Conservation (phyloP, 35 echinoderm and acorn worm species). For the Hemicentrotus pulcherrimus region DNA sequence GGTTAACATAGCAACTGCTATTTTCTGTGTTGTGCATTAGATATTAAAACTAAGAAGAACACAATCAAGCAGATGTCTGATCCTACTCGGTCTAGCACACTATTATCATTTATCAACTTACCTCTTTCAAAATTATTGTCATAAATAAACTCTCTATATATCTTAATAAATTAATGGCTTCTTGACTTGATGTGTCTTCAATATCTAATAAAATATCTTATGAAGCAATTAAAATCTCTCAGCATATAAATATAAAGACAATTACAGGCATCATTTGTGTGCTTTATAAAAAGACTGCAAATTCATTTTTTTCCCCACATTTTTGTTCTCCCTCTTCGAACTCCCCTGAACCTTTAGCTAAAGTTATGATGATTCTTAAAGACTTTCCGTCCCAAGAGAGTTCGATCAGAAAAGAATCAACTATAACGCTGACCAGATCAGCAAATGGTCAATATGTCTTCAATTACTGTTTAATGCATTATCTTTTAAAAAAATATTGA, state of each 20-base stretch:
- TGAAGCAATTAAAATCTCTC: background rate
- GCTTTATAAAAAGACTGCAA: conserved; percentile 7
- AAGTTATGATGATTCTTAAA: background rate
- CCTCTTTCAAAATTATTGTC: background rate
- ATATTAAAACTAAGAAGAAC: background rate
- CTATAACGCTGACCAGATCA: background rate
- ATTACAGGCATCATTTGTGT: background rate
- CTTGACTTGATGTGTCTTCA: background rate
- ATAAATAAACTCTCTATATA: conserved; percentile 1
- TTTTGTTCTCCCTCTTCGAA: background rate
- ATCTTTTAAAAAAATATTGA: background rate
- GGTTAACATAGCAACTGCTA: background rate
- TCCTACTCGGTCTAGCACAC: background rate
- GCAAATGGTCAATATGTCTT: too few species aligned
- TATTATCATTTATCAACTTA: background rate
- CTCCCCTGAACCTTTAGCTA: background rate
- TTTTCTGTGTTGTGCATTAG: background rate
- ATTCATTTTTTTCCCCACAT: background rate
- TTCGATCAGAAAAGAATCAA: background rate
- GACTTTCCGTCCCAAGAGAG: background rate
- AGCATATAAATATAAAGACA: background rate
- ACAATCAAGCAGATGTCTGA: background rate
- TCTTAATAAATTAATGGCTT: background rate
- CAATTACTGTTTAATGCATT: background rate
- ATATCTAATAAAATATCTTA: background rate